Base-by-base conservation (phyloP, 2,113 vertebrate species). In the Apteryx mantelli region DNA sequence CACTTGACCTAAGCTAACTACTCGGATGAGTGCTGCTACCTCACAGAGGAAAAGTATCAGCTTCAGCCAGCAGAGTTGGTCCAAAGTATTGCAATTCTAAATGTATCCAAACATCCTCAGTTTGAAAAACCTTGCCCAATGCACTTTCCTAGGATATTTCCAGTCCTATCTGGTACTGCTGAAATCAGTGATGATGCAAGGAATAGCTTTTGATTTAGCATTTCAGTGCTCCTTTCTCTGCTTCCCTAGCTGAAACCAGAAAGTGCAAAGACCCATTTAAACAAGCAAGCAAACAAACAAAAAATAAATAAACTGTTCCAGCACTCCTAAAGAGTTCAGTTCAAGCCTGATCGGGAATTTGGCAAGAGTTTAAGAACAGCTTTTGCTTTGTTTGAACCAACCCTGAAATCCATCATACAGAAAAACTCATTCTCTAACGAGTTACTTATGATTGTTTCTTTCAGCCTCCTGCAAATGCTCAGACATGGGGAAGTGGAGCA, bases 311-410 rank as follows among this genome's bases (percentile, higher is more conserved):
- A 71, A 82, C 36, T 38, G 2, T 86, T 75, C 38, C 79, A 91
- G 18, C 4, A 9, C 19, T 56, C n/a, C 32, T 65, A 64, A 86
- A 86, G 88, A 48, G 60, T 75, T 95, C 36, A 13, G 14, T 52
- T 89, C 71, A 77, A 86, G 82, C 55, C 71, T 78, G 84, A 88
- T 64, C 60, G 36, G 79, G 20, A 50, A 56, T 38, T 93, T 88
- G 68, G 76, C 79, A 95, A 65, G 84, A 83, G n/a, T 24, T 36
- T 81, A 79, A 22, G 32, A 88, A 90, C 84, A 78, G 64, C 24
- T 95, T 95, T 91, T 89, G 38, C 61, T 94, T 90, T 77, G 55
- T 76, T 94, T 92, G 74, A 94, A 92, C 28, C 66, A 87, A 36
- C 28, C n/a, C 74, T 5, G 22, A 68, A 95, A 91, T 88, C 69